Evolutionary conservation across 2,113 vertebrate species (phyloP).

Genomic region (Cochlearius cochlearius): DNA sequence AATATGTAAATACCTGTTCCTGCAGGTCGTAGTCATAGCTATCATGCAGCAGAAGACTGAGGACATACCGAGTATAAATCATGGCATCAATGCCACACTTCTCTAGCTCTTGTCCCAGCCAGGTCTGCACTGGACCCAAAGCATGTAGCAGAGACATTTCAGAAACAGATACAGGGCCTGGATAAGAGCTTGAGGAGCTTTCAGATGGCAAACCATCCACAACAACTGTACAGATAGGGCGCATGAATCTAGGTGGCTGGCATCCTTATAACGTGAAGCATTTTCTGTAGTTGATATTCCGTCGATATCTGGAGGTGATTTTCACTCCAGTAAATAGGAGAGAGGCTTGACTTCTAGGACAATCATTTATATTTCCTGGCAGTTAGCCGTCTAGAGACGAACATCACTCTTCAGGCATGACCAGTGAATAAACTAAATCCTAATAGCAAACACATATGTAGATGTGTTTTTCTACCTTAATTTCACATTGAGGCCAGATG

Average conservation of each 20-base stretch:
- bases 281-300: slow-evolving; percentile 77
- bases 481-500: slow-evolving; percentile 86
- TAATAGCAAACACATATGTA: slow-evolving; percentile 76
- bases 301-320: slow-evolving; percentile 78
- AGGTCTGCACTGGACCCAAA: slow-evolving; percentile 98
- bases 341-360: slow-evolving; percentile 84
- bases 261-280: slow-evolving; percentile 84
- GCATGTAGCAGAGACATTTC: slow-evolving; percentile 98
- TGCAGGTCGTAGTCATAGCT: slow-evolving; percentile 97
- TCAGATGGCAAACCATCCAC: slow-evolving; percentile 91
- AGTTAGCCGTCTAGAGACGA: slow-evolving; percentile 80
- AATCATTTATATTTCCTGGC: slow-evolving; percentile 82
- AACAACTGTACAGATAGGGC: slow-evolving; percentile 88
- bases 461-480: slow-evolving; percentile 79
- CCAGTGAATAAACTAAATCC: slow-evolving; percentile 80
- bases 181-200: slow-evolving; percentile 84
- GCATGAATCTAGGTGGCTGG: slow-evolving; percentile 93
- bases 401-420: slow-evolving; percentile 88
- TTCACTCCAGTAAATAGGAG: slow-evolving; percentile 86
- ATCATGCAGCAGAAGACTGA: slow-evolving; percentile 98
- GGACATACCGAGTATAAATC: slow-evolving; percentile 98
- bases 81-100: slow-evolving; percentile 99
- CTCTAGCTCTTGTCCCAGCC: slow-evolving; percentile 99
- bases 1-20: slow-evolving; percentile 88
- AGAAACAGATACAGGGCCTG: slow-evolving; percentile 84